These are phyloP conservation scores for Ranitomeya variabilis DNA, from an alignment of 2,113 vertebrate genomes.

Conservation along the genomic window DNA sequence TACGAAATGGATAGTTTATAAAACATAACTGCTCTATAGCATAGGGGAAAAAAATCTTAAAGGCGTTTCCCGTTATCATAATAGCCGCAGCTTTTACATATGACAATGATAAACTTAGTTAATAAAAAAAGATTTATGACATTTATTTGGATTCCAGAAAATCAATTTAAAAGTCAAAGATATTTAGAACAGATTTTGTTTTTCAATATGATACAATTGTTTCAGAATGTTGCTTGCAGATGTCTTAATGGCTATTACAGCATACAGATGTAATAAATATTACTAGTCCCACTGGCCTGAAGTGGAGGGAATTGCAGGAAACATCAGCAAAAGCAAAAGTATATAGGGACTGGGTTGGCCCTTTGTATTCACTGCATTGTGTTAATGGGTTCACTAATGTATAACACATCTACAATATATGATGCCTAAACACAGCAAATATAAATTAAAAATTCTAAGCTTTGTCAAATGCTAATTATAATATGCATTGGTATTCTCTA, in stretches of 20 bases:
- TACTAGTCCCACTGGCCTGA: constrained; percentile 15
- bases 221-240: constrained; percentile 6
- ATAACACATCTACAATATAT: constrained; percentile 1
- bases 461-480: background rate
- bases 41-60: background rate
- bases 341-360: constrained; percentile 16
- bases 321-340: background rate
- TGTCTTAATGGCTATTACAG: constrained; percentile 33
- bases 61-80: background rate
- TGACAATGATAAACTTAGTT: background rate
- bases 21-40: background rate
- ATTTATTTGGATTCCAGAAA: background rate
- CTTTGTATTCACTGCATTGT: background rate
- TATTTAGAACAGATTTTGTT: background rate
- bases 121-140: background rate
- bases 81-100: background rate
- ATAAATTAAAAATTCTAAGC: background rate
- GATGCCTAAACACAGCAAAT: background rate
- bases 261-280: constrained; percentile 37
- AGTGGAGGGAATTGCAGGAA: constrained; percentile 19
- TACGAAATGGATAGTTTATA: background rate
- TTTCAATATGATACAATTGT: constrained; percentile 19
- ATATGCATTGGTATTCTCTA: background rate
- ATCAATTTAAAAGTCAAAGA: background rate
- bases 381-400: background rate